phyloP scores from a whole-genome alignment of 2,113 vertebrate species.

The Coturnix japonica region DNA sequence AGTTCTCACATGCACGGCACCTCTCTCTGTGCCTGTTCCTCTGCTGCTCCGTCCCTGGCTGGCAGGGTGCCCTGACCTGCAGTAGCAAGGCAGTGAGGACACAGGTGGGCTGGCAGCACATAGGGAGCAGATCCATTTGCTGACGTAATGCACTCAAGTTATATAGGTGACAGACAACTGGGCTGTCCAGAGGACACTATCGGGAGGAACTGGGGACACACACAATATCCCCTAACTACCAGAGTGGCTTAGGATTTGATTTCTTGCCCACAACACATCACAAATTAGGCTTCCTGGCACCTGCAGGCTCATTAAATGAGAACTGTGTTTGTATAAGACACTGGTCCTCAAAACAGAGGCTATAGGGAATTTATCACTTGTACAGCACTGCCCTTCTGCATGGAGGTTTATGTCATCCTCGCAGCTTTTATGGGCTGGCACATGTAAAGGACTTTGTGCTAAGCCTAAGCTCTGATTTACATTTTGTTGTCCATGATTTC shows the following conservation, averaged over 20 bases:
- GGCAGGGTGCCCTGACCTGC: not conserved
- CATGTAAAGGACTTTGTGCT: not conserved
- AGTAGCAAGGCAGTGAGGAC: not conserved
- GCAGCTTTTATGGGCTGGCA: not conserved
- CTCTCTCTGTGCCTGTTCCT: accelerated
- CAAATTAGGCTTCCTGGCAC: not conserved
- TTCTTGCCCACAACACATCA: not conserved
- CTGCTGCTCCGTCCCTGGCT: not conserved
- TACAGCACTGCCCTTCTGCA: not conserved
- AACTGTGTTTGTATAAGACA: not conserved
- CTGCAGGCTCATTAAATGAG: not conserved
- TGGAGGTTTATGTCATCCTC: not conserved
- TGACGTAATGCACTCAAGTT: not conserved
- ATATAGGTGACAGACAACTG: not conserved
- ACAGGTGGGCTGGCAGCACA: constrained; percentile 1
- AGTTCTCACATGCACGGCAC: not conserved
- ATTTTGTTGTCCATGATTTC: not conserved
- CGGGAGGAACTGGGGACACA: not conserved
- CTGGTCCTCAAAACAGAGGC: not conserved
- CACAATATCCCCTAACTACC: not conserved
- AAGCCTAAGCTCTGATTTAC: not conserved
- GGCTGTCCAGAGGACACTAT: accelerated
- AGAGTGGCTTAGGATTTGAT: not conserved
- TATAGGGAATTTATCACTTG: not conserved
- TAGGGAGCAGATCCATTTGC: not conserved